These are phyloP conservation scores for Exephanes ischioxanthus DNA, from an alignment of 2,888 invertebrate species.

Conservation along the genomic window DNA sequence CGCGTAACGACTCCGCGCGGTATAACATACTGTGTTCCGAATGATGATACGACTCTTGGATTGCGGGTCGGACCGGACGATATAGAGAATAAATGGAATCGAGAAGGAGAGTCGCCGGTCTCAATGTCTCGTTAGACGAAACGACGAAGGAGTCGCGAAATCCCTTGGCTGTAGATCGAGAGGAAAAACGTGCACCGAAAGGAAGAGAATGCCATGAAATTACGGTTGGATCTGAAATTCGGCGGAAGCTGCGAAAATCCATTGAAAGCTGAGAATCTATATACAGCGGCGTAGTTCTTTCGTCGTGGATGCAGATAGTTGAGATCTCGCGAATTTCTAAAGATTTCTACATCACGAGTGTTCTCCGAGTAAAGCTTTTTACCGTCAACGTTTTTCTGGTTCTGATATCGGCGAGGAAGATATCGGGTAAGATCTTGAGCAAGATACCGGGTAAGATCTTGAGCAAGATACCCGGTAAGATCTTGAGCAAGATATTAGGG, in stretches of 20 bases:
- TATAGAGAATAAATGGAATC: not conserved
- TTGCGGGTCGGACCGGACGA: not conserved
- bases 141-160: conserved; percentile 29
- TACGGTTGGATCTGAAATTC: conserved; percentile 21
- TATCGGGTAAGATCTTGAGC: no score
- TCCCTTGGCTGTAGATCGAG: not conserved
- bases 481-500: no score
- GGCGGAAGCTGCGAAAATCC: conserved; percentile 6
- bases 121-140: conserved; percentile 62
- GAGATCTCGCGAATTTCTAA: no score
- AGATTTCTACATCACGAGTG: no score
- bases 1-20: conserved; percentile 48
- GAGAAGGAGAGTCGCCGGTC: conserved; percentile 42
- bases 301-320: not conserved
- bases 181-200: not conserved
- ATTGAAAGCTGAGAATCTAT: not conserved
- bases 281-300: not conserved
- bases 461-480: no score
- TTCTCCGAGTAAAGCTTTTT: no score
- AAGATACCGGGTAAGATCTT: no score
- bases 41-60: conserved; percentile 38
- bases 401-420: no score
- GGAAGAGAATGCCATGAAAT: not conserved
- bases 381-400: no score
- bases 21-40: conserved; percentile 24